Base-by-base conservation (phyloP, 2,888 invertebrate genomes). In the Pristionchus exspectatus region DNA sequence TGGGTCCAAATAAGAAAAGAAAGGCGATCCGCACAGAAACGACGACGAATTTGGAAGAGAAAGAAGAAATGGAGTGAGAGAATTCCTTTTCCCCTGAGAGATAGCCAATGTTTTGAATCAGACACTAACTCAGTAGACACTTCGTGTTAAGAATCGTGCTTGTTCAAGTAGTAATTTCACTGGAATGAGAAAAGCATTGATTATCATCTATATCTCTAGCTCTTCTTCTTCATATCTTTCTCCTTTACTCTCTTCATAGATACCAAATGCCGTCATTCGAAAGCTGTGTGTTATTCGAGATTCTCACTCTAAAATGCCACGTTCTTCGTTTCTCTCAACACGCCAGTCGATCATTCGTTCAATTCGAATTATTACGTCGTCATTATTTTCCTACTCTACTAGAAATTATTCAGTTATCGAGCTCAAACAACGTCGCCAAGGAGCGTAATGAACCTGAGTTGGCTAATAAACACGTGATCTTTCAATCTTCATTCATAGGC, bases 1-100 rank as follows among this genome's bases (percentile, higher is more conserved):
- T 33, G 24, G n/a, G 44, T 44, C 77, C 77, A 77, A 77, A 77
- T 44, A 77, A 44, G 77, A 69, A 69, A 69, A 69, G 74, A 77
- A 77, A 44, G 77, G 33, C 44, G 77, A 77, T 77, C 77, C 44
- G 16, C 74, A 77, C 14, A 44, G 77, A 18, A n/a, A n/a, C 50
- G 18, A 38, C 77, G 50, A 77, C 77, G 38, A 77, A 44, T 77
- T 77, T 77, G n/a, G 24, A 24, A 44, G 44, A 44, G 14, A 44
- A n/a, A 50, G 9, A 77, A 18, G 21, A 21, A 77, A n/a, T 72
- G 44, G 77, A n/a, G 77, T 44, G 77, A 69, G 77, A 44, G 77
- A n/a, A 50, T 50, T 50, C 44, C 10, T 14, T 27, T 30, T 72
- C 72, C 72, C 72, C 16, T 33, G 72, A 72, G 72, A 72, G 72